Percentiles rank a stretch among this genome's conserved stretches.
Evolutionary conservation across 2,888 invertebrate species (phyloP).

Genomic region (Beris morrisii): DNA sequence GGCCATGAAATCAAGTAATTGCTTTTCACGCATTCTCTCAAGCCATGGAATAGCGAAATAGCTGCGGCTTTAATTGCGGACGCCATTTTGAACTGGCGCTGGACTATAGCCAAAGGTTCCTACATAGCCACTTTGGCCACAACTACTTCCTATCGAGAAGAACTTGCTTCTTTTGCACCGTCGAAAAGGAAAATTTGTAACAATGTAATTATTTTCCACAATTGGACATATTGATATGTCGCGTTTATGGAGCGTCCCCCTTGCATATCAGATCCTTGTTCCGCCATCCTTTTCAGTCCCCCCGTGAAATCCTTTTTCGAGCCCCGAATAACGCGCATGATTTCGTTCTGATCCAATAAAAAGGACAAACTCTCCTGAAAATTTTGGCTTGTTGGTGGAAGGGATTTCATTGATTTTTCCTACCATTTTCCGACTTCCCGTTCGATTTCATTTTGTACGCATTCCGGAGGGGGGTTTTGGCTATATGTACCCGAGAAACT

Average conservation of each 20-base stretch:
- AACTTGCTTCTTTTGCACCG: conserved; percentile 14
- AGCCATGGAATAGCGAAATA: neutral
- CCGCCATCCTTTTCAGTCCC: conserved; percentile 22
- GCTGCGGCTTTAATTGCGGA: conserved; percentile 34
- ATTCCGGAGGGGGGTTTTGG: no score
- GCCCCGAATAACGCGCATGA: conserved; percentile 4
- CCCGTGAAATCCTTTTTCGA: neutral
- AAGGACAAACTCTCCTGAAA: conserved; percentile 16
- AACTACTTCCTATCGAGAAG: conserved; percentile 4
- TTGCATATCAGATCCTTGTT: conserved; percentile 25
- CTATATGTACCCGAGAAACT: no score
- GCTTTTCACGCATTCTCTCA: conserved; percentile 33
- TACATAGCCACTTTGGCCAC: neutral
- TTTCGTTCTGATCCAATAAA: conserved; percentile 4
- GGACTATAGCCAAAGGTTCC: neutral
- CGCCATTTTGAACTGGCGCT: conserved; percentile 36
- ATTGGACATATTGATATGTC: conserved; percentile 58
- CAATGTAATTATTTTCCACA: conserved; percentile 58
- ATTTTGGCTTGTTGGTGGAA: conserved; percentile 13
- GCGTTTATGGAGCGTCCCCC: conserved; percentile 38
- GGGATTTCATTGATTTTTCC: conserved; percentile 37
- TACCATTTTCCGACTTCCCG: conserved; percentile 27
- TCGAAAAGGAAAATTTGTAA: conserved; percentile 52
- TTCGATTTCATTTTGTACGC: neutral
- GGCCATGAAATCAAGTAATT: conserved; percentile 36